Conservation (phyloP, 2,113 vertebrate species). For the Bambusicola thoracicus region DNA sequence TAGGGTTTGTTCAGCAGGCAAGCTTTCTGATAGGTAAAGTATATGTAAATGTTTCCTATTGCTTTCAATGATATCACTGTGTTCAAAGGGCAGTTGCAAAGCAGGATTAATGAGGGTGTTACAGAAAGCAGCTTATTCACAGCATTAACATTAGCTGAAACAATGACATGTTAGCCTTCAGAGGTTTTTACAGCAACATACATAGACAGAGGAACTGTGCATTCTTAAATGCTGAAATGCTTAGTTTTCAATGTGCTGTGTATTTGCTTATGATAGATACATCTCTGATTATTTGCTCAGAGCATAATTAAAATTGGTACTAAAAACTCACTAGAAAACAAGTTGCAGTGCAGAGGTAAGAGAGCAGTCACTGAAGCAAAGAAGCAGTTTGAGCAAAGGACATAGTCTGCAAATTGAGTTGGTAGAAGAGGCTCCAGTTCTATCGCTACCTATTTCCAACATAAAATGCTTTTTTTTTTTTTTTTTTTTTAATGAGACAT, state of each 20-base stretch:
- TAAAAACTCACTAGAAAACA: background rate
- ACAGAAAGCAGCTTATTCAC: background rate
- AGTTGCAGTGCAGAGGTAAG: background rate
- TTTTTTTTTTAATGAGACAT: background rate
- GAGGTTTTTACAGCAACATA: background rate
- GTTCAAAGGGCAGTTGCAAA: background rate
- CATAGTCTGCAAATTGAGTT: accelerated
- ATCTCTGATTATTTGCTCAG: background rate
- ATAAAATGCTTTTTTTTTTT: background rate
- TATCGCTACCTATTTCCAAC: background rate
- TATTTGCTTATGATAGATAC: background rate
- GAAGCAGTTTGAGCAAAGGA: background rate
- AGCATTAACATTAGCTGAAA: background rate
- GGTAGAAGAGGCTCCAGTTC: background rate
- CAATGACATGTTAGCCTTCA: background rate
- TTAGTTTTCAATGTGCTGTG: background rate
- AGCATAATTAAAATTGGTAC: background rate
- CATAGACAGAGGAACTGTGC: background rate
- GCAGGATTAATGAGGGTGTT: background rate
- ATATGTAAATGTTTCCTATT: background rate
- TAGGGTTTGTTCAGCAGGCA: background rate
- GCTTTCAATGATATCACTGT: background rate
- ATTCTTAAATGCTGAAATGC: background rate
- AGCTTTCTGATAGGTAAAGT: background rate
- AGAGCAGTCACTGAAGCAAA: background rate